Percentiles rank a stretch among this genome's conserved stretches.
Evolutionary conservation across 1,140 invertebrate genomes (phyloP).

Genomic region (Triops cancriformis): DNA sequence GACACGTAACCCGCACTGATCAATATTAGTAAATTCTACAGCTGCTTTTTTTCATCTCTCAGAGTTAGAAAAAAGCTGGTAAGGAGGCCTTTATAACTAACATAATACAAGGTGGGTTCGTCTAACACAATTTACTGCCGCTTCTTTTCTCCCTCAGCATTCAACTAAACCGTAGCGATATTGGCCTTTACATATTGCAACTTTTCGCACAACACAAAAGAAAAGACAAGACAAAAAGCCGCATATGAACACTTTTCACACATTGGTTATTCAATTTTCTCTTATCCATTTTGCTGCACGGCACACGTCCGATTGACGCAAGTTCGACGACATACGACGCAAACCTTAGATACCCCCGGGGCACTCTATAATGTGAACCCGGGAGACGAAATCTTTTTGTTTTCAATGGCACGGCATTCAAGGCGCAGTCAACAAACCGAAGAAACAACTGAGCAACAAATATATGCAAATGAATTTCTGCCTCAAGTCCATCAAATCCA

Average conservation of each 20-base stretch:
- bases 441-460: neutral
- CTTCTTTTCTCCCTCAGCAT: neutral
- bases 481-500: neutral
- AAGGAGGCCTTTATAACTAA: neutral
- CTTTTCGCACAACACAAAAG: neutral
- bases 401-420: conserved; percentile 4
- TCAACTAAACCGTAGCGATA: neutral
- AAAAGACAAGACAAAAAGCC: neutral
- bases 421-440: conserved; percentile 8
- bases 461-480: neutral
- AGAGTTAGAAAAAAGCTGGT: neutral
- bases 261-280: neutral
- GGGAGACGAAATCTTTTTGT: neutral
- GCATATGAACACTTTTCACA: conserved; percentile 7
- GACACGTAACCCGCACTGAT: neutral
- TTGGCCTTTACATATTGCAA: neutral
- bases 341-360: neutral
- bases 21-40: neutral
- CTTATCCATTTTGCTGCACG: neutral
- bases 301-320: neutral
- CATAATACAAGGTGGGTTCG: conserved; percentile 2
- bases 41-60: neutral
- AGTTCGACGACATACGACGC: neutral
- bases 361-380: neutral
- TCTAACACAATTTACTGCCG: neutral